Evolutionary conservation across 2,888 invertebrate species (phyloP).

Genomic region (Brachypterus glaber): DNA sequence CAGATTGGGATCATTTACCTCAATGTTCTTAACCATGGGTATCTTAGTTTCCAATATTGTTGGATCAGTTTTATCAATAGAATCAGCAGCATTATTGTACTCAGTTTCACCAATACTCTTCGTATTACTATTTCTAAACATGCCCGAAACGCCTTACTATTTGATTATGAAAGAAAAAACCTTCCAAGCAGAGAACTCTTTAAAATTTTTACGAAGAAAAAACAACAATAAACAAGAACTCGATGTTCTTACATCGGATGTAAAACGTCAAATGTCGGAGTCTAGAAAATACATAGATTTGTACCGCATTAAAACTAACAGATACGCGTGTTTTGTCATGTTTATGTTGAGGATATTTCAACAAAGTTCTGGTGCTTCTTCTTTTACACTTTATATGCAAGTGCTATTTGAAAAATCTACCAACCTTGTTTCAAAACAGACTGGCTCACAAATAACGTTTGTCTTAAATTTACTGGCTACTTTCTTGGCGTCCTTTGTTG

Average conservation of each 20-base stretch:
- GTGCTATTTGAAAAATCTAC: not conserved
- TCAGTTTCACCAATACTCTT: conserved; percentile 23
- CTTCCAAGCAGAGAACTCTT: conserved; percentile 25
- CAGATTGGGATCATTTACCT: conserved; percentile 17
- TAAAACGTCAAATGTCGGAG: not conserved
- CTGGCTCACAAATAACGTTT: not conserved
- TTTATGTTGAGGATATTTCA: not conserved
- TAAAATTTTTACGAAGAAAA: conserved; percentile 25
- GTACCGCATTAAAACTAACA: not conserved
- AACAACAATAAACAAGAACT: conserved; percentile 29
- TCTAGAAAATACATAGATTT: not conserved
- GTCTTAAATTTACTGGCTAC: not conserved
- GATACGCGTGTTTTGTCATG: not conserved
- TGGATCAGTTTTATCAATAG: conserved; percentile 24
- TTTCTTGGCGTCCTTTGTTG: not conserved
- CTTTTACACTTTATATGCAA: not conserved
- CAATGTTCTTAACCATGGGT: conserved; percentile 17
- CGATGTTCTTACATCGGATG: not conserved
- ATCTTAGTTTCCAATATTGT: conserved; percentile 23
- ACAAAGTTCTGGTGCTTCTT: not conserved
- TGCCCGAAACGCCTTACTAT: conserved; percentile 35
- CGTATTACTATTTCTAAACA: conserved; percentile 22
- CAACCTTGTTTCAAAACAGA: not conserved
- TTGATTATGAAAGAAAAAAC: conserved; percentile 26
- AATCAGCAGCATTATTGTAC: conserved; percentile 19